Percentiles rank a stretch among this genome's conserved stretches.
phyloP scores from a whole-genome alignment of 2,797 vertebrate species.

The Taenioides sp. region DNA sequence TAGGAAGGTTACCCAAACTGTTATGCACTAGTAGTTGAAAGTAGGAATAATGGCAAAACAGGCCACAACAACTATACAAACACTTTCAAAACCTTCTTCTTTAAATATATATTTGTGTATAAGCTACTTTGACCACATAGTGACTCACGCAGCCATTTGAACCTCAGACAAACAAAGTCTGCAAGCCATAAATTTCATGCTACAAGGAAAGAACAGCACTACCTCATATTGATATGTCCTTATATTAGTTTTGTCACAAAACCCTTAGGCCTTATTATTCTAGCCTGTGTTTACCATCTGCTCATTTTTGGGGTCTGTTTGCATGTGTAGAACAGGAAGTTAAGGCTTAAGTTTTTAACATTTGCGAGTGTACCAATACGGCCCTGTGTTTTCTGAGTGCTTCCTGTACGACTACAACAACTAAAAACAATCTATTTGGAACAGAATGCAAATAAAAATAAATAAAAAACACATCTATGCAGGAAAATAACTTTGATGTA shows the following conservation, averaged over 20 bases:
- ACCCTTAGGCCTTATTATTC: background rate
- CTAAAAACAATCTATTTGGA: too few species aligned
- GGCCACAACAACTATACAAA: background rate
- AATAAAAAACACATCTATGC: too few species aligned
- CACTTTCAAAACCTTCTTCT: constrained; percentile 1
- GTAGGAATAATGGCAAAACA: background rate
- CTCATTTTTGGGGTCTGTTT: too few species aligned
- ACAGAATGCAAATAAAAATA: too few species aligned
- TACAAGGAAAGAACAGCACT: background rate
- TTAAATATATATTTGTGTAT: constrained; percentile 6
- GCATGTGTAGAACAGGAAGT: background rate
- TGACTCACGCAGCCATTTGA: constrained; percentile 9
- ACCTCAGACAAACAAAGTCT: constrained; percentile 3
- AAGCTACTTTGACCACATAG: constrained; percentile 2
- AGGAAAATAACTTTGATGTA: background rate
- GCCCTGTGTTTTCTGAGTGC: background rate
- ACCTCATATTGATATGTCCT: background rate
- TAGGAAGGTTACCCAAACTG: too few species aligned
- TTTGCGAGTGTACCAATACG: background rate
- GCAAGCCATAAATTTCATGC: background rate
- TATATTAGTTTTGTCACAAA: background rate
- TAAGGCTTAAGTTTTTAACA: background rate
- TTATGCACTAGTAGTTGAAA: background rate
- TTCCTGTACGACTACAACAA: background rate
- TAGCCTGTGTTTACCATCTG: too few species aligned